Base-by-base conservation (phyloP, 92 coral and sea anemone genomes). In the Heliopora coerulea region DNA sequence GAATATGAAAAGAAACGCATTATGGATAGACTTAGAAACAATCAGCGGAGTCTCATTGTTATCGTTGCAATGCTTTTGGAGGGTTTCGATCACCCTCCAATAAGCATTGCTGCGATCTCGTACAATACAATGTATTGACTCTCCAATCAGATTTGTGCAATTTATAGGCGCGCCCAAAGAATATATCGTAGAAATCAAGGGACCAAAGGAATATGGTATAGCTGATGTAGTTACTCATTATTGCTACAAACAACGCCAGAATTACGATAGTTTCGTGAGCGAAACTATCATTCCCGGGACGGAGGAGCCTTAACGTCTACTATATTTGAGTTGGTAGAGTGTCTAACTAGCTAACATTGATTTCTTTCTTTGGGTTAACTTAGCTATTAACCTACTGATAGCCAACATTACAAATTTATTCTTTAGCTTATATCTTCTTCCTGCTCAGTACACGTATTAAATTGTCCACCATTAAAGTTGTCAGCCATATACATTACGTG, bases 1-100 rank as follows among this genome's bases (percentile, higher is more conserved):
- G 34, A 8, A 0, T 27, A 0, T 8, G 24, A 31, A 9, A 26
- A 6, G 21, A 0, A 15, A 2, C 19, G 30, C 14, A 19, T 50
- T 26, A 60, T 76, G 72, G 6, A 0, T 15, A n/a, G 37, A 26
- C 48, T 76, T 0, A 32, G 12, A 20, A 42, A 28, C 23, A 76
- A 76, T 37, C 18, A 62, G n/a, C 27, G 61, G 37, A 60, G 54
- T 13, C 60, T 76, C 27, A 25, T 76, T 35, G 31, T 76, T 6
- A 10, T 76, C 18, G 54, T 29, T n/a, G 52, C 24, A 34, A 76
- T 25, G 44, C 81, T 60, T 23, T 69, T 59, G 5, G 73, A 60
- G 14, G 81, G 72, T n/a, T 76, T 76, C 29, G 81, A 76, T 26
- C 72, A 76, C 41, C 81, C 81, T 1, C 81, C 81, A 6, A 59